Percentiles rank a stretch among this genome's conserved stretches.
These are phyloP conservation scores for Cynodonichthys magdalenae DNA, from an alignment of 2,797 vertebrate genomes.

Conservation along the genomic window DNA sequence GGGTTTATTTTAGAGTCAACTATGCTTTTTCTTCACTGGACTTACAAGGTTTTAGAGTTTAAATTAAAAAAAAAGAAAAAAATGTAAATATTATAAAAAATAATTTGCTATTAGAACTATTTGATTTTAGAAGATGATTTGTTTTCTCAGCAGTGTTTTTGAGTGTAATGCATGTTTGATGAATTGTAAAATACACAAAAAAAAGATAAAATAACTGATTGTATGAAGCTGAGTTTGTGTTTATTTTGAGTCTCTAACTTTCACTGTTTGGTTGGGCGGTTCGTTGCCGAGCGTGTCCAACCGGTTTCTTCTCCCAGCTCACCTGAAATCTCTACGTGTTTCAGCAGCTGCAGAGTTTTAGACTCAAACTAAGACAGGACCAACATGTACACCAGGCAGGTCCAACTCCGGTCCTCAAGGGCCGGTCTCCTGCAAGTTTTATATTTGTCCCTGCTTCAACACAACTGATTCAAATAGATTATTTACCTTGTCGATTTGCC, in stretches of 20 bases:
- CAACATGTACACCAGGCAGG: no score
- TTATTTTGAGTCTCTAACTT: conserved; percentile 18
- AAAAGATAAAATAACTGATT: conserved; percentile 80
- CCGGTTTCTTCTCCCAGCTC: conserved; percentile 21
- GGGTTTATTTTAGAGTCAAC: conserved; percentile 63
- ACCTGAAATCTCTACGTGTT: no score
- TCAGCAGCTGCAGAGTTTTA: no score
- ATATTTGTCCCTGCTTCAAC: no score
- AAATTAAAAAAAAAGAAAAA: conserved; percentile 51
- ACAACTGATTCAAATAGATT: no score
- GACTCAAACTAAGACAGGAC: no score
- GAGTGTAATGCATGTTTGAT: conserved; percentile 84
- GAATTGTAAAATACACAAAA: conserved; percentile 88
- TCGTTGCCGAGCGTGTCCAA: conserved; percentile 7
- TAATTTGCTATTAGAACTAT: conserved; percentile 73
- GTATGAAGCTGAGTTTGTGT: conserved; percentile 58
- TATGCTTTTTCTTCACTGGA: conserved; percentile 56
- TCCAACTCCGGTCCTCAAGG: no score
- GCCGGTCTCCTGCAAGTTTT: no score
- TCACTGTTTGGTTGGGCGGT: rapidly evolving
- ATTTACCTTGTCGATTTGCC: no score
- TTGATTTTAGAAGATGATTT: conserved; percentile 72
- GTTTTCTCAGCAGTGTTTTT: conserved; percentile 73
- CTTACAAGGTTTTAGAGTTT: conserved; percentile 67
- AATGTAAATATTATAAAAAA: conserved; percentile 82